These are phyloP conservation scores for Mythimna pallens DNA, from an alignment of 2,888 invertebrate genomes.

Conservation along the genomic window DNA sequence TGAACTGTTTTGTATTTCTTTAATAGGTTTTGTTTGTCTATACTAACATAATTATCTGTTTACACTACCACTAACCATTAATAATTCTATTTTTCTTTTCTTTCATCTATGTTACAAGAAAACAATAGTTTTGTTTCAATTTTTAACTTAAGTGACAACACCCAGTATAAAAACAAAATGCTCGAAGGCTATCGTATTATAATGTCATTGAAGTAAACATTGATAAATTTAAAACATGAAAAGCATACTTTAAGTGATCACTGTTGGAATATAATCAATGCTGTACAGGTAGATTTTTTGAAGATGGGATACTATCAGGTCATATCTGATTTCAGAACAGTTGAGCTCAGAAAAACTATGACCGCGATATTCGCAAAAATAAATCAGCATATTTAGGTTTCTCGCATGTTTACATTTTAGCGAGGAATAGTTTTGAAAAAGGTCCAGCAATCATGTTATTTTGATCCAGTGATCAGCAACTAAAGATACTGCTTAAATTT, in stretches of 20 bases:
- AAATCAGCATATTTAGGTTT: not conserved
- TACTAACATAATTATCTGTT: too few relatives aligned
- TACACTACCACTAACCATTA: too few relatives aligned
- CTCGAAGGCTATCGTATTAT: constrained; percentile 17
- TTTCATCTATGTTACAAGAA: not conserved
- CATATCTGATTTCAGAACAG: not conserved
- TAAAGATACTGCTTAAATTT: not conserved
- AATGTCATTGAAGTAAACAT: constrained; percentile 8
- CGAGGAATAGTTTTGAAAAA: not conserved
- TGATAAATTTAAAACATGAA: constrained; percentile 20
- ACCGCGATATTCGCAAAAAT: constrained; percentile 6
- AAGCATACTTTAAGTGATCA: constrained; percentile 9
- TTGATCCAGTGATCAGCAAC: not conserved
- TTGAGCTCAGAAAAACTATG: not conserved
- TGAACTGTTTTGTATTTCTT: too few relatives aligned
- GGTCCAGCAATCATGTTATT: not conserved
- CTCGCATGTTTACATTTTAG: not conserved
- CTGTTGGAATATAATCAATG: constrained; percentile 17
- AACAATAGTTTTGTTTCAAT: not conserved
- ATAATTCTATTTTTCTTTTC: not conserved
- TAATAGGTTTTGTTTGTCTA: too few relatives aligned
- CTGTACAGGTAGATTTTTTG: not conserved
- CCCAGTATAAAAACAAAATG: constrained; percentile 14
- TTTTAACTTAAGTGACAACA: constrained; percentile 11
- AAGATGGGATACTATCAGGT: constrained; percentile 5